Evolutionary conservation across 2,797 vertebrate genomes (phyloP).

Genomic region (Rhadinocentrus ornatus): DNA sequence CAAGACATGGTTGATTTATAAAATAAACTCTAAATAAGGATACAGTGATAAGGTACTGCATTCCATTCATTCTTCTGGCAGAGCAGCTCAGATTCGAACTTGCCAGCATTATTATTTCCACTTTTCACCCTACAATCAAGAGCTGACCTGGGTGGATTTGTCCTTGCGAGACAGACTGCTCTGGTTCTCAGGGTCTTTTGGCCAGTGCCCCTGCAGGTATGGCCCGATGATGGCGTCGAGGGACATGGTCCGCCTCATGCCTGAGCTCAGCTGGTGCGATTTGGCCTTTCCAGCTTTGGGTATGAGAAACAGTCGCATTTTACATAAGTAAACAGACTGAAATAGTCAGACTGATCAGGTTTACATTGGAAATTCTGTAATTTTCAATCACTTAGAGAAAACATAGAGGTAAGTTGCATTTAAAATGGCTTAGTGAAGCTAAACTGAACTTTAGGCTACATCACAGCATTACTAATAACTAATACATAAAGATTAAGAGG

Average conservation of each 20-base stretch:
- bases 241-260: constrained; percentile 85
- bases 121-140: background rate
- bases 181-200: constrained; percentile 83
- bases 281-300: constrained; percentile 78
- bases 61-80: constrained; percentile 22
- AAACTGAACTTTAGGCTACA: background rate
- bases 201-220: constrained; percentile 92
- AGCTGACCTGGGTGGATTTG: constrained; percentile 89
- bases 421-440: background rate
- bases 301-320: background rate
- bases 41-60: constrained; percentile 8
- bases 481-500: too few species aligned
- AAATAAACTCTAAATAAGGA: background rate
- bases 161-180: constrained; percentile 80
- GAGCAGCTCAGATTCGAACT: constrained; percentile 3
- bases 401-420: background rate
- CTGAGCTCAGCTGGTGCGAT: constrained; percentile 77
- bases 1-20: background rate
- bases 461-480: background rate
- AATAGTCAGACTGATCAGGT: background rate
- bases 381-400: background rate
- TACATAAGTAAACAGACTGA: background rate
- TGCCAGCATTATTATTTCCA: background rate
- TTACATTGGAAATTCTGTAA: background rate
- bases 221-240: constrained; percentile 89